Evolutionary conservation across 2,797 vertebrate species (phyloP), one percentile per base, ranked within the genome.

Genomic region (Thunnus albacares): DNA sequence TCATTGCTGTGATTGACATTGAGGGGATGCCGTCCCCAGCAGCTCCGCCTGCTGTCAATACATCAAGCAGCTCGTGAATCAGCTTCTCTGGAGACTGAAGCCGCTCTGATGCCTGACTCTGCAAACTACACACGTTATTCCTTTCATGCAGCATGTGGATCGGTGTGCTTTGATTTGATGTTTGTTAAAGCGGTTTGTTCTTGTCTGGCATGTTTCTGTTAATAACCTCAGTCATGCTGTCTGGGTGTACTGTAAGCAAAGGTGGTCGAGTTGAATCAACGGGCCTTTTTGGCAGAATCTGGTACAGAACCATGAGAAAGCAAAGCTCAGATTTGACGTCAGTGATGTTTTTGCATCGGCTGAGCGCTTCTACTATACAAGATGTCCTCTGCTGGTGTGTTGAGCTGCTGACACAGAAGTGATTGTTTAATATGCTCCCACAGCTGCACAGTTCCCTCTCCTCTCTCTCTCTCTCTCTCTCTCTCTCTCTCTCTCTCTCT

Each of bases 401-500:
- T 68, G 82, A 88, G 89, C 47, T 11, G 75, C 86, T 91, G 89
- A 93, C 91, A 93, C 89, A 90, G 90, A 92, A 83, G 83, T 76
- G 84, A 91, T 90, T 92, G 89, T 92, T 91, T 87, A 80, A 90
- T 86, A 87, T 47, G 51, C 80, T 89, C 80, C 67, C 88, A 90
- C 90, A 92, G 90, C 91, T 91, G 90, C 90, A 90, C 87, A 69
- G 63, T 84, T 85, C 66, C 68, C 75, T 77, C 76, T 64, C 64
- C 45, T 17, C 17, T 47, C 45, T 49, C 45, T 41, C 73, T 83
- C 43, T 45, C 43, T 47, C 45, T 17, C 45, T 47, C 15, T 47
- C 2, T 33, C 5, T 33, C 5, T 5, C 30, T 33, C 30, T 33
- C 30, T 15, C 4, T 12, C 41, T 43, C 13, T 85, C 66, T 66